A percentile compares a stretch with the other conserved stretches of the same genome.
Conservation (phyloP, 1,140 invertebrate genomes). For the Copidosoma floridanum region DNA sequence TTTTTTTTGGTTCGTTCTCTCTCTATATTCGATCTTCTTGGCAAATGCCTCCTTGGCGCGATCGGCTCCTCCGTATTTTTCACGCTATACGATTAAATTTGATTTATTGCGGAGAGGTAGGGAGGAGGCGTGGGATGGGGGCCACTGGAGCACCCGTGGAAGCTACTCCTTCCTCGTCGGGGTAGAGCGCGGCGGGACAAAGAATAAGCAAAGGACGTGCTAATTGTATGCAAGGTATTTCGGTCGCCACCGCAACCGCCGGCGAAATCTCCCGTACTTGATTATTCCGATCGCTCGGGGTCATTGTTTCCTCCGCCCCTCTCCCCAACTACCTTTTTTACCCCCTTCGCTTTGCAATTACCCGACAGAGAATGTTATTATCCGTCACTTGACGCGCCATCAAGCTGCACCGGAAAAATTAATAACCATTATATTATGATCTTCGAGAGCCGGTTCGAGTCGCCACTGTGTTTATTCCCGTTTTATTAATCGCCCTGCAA, state of each 20-base stretch:
- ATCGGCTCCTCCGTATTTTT: conserved; percentile 23
- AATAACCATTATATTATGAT: no score
- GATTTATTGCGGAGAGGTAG: conserved; percentile 43
- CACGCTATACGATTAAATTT: conserved; percentile 38
- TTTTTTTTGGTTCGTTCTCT: no score
- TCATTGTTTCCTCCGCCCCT: conserved; percentile 9
- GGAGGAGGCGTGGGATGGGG: conserved; percentile 18
- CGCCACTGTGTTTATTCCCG: no score
- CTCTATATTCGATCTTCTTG: conserved; percentile 14
- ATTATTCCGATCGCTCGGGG: neutral
- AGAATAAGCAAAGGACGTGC: conserved; percentile 47
- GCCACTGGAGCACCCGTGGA: conserved; percentile 25
- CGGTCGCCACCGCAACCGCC: no score
- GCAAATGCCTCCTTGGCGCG: conserved; percentile 7
- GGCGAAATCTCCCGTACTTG: neutral
- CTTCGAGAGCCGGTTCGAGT: no score
- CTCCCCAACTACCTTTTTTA: no score
- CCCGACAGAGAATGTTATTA: no score
- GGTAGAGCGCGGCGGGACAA: conserved; percentile 33
- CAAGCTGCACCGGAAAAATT: no score
- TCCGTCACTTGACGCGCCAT: no score
- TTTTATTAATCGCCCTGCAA: conserved; percentile 15
- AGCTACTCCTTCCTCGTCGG: no score
- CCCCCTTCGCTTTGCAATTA: no score
- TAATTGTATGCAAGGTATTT: conserved; percentile 55